phyloP scores from a whole-genome alignment of 2,113 vertebrate species.

The Xerus inauris region DNA sequence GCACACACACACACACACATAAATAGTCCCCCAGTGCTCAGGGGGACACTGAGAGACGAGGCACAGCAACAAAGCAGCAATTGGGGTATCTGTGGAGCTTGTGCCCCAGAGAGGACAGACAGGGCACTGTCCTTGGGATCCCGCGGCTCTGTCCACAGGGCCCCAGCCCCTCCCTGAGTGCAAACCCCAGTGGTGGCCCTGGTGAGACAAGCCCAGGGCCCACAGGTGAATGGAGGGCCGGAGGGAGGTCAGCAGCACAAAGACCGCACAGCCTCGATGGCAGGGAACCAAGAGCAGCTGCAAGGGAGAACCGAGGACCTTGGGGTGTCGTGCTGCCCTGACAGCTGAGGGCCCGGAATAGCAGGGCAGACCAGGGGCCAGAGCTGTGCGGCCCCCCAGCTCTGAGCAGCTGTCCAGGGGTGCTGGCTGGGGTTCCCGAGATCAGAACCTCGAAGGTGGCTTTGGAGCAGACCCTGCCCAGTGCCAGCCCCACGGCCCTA shows the following conservation, averaged over 20 bases:
- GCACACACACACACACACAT: too few species aligned
- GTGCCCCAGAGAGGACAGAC: not conserved
- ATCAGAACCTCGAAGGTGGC: too few species aligned
- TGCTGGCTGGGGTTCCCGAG: too few species aligned
- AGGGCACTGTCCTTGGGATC: not conserved
- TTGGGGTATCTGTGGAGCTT: slow-evolving; percentile 23
- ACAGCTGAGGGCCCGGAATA: slow-evolving; percentile 33
- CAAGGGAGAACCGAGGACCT: not conserved
- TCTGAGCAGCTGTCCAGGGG: too few species aligned
- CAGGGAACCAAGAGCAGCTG: slow-evolving; percentile 43
- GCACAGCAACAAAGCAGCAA: slow-evolving; percentile 80
- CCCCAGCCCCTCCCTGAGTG: slow-evolving; percentile 60
- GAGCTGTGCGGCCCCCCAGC: too few species aligned
- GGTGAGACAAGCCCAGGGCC: not conserved
- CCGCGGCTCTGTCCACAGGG: not conserved
- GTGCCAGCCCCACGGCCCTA: too few species aligned
- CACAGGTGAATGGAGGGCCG: not conserved
- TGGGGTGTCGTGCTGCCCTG: not conserved
- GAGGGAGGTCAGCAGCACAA: not conserved
- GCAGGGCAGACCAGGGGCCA: not conserved
- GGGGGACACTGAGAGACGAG: slow-evolving; percentile 46
- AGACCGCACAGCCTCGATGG: not conserved
- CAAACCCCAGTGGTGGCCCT: not conserved
- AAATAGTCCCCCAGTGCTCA: not conserved
- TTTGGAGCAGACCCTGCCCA: too few species aligned